These are phyloP conservation scores for Paradoxurus hermaphroditus DNA, from an alignment of 2,113 vertebrate species.

Conservation along the genomic window DNA sequence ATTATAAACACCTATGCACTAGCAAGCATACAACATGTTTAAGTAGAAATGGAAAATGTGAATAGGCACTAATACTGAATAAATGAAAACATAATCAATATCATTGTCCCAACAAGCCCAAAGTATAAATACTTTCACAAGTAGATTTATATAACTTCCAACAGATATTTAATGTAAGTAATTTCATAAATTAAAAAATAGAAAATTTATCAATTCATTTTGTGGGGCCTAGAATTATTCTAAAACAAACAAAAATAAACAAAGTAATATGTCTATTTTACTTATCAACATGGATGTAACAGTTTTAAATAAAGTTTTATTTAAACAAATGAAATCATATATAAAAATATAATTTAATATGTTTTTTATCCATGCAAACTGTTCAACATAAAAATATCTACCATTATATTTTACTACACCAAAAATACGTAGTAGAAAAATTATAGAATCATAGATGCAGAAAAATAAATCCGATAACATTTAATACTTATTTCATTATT, in stretches of 20 bases:
- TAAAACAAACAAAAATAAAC: neutral
- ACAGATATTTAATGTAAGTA: neutral
- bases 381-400: neutral
- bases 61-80: neutral
- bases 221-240: neutral
- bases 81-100: neutral
- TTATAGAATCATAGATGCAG: neutral
- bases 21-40: neutral
- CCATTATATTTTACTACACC: neutral
- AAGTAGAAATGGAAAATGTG: neutral
- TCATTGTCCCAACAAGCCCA: neutral
- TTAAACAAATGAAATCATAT: neutral
- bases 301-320: neutral
- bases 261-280: neutral
- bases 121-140: neutral
- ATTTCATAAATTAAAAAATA: neutral
- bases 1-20: neutral
- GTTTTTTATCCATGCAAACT: neutral
- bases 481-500: neutral
- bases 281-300: too few relatives aligned
- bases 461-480: neutral
- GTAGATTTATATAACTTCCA: neutral
- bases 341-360: neutral
- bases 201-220: neutral
- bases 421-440: neutral